A percentile compares a stretch with the other conserved stretches of the same genome.
phyloP scores from a whole-genome alignment of 2,113 vertebrate genomes.

The Spea multiplicata region DNA sequence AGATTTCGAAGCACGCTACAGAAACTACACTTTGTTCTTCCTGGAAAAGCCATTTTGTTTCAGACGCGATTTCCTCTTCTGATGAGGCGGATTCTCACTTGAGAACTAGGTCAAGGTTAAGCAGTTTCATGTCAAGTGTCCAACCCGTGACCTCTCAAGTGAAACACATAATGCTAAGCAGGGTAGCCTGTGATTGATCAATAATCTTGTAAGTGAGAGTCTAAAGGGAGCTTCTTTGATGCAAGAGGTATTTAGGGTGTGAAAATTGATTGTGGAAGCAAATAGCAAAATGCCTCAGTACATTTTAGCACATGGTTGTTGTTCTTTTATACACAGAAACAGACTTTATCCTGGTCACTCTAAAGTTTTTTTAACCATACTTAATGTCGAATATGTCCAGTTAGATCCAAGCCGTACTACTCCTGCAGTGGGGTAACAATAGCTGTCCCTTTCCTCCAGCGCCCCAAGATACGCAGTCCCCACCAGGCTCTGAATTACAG shows the following conservation, averaged over 20 bases:
- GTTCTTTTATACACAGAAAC: neutral
- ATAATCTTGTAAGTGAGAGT: slow-evolving; percentile 59
- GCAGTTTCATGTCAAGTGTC: slow-evolving; percentile 52
- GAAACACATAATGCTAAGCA: slow-evolving; percentile 57
- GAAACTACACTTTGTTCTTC: neutral
- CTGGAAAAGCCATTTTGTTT: neutral
- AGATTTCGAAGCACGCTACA: neutral
- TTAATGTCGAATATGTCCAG: too few species aligned
- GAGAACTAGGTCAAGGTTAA: slow-evolving; percentile 59
- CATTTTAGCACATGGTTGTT: slow-evolving; percentile 23
- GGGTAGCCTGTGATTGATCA: slow-evolving; percentile 58
- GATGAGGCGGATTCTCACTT: slow-evolving; percentile 49
- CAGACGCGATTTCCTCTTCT: slow-evolving; percentile 40
- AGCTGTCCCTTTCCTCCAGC: too few species aligned
- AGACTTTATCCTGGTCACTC: neutral
- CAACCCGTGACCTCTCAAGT: slow-evolving; percentile 58
- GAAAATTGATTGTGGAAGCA: slow-evolving; percentile 54
- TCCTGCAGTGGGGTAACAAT: too few species aligned
- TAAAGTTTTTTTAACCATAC: neutral
- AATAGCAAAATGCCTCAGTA: slow-evolving; percentile 44
- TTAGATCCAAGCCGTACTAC: too few species aligned
- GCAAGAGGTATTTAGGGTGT: slow-evolving; percentile 58
- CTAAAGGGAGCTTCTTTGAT: slow-evolving; percentile 61
- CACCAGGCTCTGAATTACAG: too few species aligned
- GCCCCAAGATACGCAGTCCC: too few species aligned